phyloP scores from a whole-genome alignment of 2,113 vertebrate species.

The Syngnathus typhle region DNA sequence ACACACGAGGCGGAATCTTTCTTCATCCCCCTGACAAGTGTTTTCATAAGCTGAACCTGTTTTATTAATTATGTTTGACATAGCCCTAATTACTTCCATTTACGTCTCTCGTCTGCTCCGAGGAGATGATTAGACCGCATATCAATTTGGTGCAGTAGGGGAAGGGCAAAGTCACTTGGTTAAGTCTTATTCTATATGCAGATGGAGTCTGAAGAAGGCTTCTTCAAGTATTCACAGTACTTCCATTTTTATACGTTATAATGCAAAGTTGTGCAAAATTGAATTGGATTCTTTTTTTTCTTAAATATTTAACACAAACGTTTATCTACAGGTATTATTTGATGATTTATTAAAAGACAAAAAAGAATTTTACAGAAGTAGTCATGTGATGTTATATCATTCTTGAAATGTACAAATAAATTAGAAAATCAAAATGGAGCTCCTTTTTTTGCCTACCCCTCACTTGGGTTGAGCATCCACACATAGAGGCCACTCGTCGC shows the following conservation, averaged over 20 bases:
- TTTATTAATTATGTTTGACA: slow-evolving; percentile 97
- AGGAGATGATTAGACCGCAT: slow-evolving; percentile 83
- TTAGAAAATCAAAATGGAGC: no score
- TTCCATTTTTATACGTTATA: neutral
- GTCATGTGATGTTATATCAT: no score
- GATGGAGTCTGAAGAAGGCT: neutral
- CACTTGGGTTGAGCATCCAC: no score
- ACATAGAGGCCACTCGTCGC: no score
- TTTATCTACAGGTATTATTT: no score
- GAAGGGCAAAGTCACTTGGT: slow-evolving; percentile 37
- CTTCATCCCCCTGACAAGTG: slow-evolving; percentile 94
- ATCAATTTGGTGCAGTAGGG: slow-evolving; percentile 78
- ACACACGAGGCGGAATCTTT: slow-evolving; percentile 65
- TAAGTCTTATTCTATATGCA: slow-evolving; percentile 54
- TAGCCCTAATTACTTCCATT: slow-evolving; percentile 97
- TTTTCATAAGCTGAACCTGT: slow-evolving; percentile 92
- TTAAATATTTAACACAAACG: neutral
- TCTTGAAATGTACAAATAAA: no score
- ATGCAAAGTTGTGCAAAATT: neutral
- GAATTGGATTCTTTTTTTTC: neutral
- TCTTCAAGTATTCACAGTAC: neutral
- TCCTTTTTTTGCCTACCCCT: no score
- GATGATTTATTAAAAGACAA: no score
- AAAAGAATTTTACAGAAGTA: no score
- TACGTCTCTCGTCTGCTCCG: slow-evolving; percentile 92